Base-by-base conservation (phyloP, 92 coral and sea anemone genomes). In the Phymanthus crucifer region DNA sequence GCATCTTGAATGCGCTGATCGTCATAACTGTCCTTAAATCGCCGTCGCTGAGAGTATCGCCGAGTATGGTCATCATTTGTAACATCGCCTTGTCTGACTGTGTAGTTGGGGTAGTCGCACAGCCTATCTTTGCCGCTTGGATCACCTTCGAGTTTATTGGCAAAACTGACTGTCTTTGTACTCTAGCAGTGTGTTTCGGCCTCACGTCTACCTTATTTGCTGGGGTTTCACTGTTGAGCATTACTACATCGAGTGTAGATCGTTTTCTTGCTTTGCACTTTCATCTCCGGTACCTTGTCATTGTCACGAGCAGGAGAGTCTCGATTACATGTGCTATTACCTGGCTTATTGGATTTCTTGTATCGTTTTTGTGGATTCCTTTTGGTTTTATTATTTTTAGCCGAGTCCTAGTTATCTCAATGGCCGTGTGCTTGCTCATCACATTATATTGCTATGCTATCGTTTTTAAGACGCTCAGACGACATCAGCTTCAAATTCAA, bases 61-160 rank as follows among this genome's bases (percentile, higher is more conserved):
- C 81, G 16, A 77, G 57, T 1, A 77, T 77, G 72, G 37, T 77
- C 3, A 35, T 77, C 12, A 77, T 77, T 26, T 47, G 52, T 23
- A 77, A 77, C 29, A 77, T 77, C 27, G 81, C 72, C 46, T 35
- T 65, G 33, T 77, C 81, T 37, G 81, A 77, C 81, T 17, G 64
- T 2, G 47, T 38, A 0, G 81, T 77, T n/a, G 81, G 72, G 0
- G 8, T 77, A 12, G 23, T 77, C 17, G 81, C 81, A 11, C 81
- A 77, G 57, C 81, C 81, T 3, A 77, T 77, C 3, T 77, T 36
- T 65, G 3, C 65, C 11, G 37, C 81, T 3, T 77, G 81, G 81
- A 77, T 23, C 2, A 77, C 81, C 3, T 16, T 77, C 9, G 81
- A 77, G 40, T 77, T 37, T 52, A 6, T 12, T 11, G 50, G 61